Conservation (phyloP, 2,797 vertebrate genomes). For the Arrhamphus sclerolepis region DNA sequence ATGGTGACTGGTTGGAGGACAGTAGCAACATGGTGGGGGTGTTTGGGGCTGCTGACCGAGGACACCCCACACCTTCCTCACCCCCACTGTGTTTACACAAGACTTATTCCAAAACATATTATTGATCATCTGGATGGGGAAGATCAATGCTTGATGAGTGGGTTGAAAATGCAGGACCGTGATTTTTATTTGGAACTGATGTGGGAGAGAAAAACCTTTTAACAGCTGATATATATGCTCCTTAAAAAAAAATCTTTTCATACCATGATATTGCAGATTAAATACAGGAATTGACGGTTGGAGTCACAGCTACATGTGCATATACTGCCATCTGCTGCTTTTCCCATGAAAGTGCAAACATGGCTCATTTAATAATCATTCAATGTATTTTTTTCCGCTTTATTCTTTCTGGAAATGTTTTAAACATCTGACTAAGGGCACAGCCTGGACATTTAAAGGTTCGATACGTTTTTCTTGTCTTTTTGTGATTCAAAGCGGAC, state of each 20-base stretch:
- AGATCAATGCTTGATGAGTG: slow-evolving; percentile 65
- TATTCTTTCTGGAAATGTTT: no score
- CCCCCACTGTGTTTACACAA: slow-evolving; percentile 34
- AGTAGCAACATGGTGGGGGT: slow-evolving; percentile 37
- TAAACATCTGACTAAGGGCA: no score
- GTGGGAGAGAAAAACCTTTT: background rate
- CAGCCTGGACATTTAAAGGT: no score
- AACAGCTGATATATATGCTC: no score
- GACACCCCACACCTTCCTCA: slow-evolving; percentile 4
- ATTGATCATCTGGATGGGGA: slow-evolving; percentile 57
- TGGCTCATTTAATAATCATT: no score
- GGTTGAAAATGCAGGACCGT: slow-evolving; percentile 25
- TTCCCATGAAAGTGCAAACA: slow-evolving; percentile 8
- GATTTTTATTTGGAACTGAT: background rate
- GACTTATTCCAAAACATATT: slow-evolving; percentile 61
- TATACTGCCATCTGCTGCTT: slow-evolving; percentile 59
- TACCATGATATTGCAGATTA: background rate
- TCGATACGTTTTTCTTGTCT: no score
- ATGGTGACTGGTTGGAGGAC: slow-evolving; percentile 57
- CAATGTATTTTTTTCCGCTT: no score
- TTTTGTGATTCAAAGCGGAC: no score
- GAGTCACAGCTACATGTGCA: background rate
- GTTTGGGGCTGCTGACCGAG: slow-evolving; percentile 6
- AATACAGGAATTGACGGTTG: slow-evolving; percentile 8
- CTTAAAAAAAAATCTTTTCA: no score